Evolutionary conservation across 2,113 vertebrate genomes (phyloP), one percentile per base, ranked within the genome.

Genomic region (Macrotus californicus): DNA sequence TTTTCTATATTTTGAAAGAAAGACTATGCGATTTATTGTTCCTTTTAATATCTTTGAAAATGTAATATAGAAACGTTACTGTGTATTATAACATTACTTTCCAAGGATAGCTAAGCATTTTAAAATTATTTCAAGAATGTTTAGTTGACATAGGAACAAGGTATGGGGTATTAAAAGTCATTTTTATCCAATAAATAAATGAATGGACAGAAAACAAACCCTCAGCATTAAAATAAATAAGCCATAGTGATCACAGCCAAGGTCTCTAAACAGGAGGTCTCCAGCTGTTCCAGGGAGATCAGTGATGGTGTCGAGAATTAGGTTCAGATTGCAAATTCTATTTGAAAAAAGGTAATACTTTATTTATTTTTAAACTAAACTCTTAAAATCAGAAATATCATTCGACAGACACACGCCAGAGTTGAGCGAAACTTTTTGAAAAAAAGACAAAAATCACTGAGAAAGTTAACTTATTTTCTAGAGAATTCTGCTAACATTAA

Each of bases 81-180:
- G 10, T 87, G 13, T 16, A 61, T 79, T 94, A 46, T 77, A 56
- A 10, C 54, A 69, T 73, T 89, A 43, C 16, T 91, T 94, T 89
- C 48, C 21, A 87, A 66, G 59, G 46, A 80, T 39, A 85, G 46
- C n/a, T 26, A 88, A 73, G 61, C 89, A 34, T 22, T 89, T 93
- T 92, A 89, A 93, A 39, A 50, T 94, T 73, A 61, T 85, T 95
- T 93, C 89, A 77, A 87, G 46, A 76, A 34, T 93, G 29, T 87
- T 93, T 52, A 91, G 39, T 91, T 85, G 19, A 89, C 46, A 90
- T 4, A 61, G 15, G 16, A 96, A 67, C 24, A 88, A 56, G 31
- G 10, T 41, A 34, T 85, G 19, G 19, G 10, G 34, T 8, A 52
- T 56, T 83, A 43, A 69, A 92, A 79, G 7, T 80, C 91, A 7